phyloP scores from a whole-genome alignment of 2,888 invertebrate genomes.

The Tyria jacobaeae region DNA sequence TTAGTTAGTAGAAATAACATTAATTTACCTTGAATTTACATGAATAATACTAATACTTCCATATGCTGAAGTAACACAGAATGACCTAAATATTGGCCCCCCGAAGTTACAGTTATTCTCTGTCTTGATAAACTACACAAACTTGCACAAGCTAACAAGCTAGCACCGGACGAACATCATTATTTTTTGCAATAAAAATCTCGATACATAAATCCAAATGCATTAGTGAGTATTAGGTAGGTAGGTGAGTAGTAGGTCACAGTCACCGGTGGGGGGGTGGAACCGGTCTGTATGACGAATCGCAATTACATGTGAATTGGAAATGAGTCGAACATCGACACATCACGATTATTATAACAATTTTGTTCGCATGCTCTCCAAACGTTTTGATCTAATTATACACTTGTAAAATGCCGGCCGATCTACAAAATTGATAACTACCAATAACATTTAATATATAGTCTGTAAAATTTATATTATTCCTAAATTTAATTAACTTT shows the following conservation, averaged over 20 bases:
- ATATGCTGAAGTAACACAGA: no score
- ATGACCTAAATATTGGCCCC: no score
- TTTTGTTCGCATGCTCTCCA: conserved; percentile 14
- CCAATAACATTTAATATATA: no score
- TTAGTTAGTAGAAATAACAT: neutral
- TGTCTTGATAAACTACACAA: neutral
- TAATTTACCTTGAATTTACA: neutral
- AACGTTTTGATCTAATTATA: conserved; percentile 9
- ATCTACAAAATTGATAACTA: neutral
- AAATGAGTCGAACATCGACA: conserved; percentile 3
- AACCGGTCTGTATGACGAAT: conserved; percentile 4
- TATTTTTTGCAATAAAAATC: neutral
- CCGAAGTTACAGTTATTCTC: neutral
- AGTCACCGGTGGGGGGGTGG: conserved; percentile 3
- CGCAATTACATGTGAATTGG: conserved; percentile 12
- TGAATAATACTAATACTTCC: no score
- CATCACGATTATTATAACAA: conserved; percentile 8
- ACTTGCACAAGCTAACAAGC: no score
- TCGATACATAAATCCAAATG: neutral
- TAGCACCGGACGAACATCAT: neutral
- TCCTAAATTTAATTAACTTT: no score
- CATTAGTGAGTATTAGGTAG: no score
- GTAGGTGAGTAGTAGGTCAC: conserved; percentile 14
- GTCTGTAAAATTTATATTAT: no score
- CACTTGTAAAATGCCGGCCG: neutral